Base-by-base conservation (phyloP, 2,888 invertebrate species). In the Habrosyne pyritoides region DNA sequence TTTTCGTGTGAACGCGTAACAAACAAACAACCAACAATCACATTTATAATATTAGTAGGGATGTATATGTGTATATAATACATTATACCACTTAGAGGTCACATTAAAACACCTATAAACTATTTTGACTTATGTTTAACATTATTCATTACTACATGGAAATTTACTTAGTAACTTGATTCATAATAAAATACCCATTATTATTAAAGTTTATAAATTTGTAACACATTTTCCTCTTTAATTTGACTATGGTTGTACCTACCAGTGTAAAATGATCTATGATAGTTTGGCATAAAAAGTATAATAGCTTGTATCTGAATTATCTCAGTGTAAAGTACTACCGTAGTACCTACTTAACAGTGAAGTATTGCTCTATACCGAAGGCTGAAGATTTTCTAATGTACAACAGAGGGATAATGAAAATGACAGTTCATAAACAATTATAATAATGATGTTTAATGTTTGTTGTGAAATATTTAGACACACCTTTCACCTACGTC, bases 381-480 rank as follows among this genome's bases (percentile, higher is more conserved):
- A 42, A 18, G 18, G 14, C 14, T 8, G 8, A 18, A 8, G 6
- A 50, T 21, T 50, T 50, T 30, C 50, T 28, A 30, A 28, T 49
- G 18, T 49, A 28, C 28, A 49, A 28, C 26, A 49, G 7, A 28
- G 8, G n/a, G 12, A 2, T 28, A 28, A 49, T 49, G 49, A 22
- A 49, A 26, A 49, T 18, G 49, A 28, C 49, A 28, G 21, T 49
- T 8, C 14, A 49, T 28, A 28, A 49, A 49, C 49, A 49, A 49
- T 49, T 49, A 49, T 18, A 49, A 14, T 18, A 28, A 28, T 28
- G 26, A 10, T 10, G 21, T 10, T 10, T 50, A 24, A 28, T 28
- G 28, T 50, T 6, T 28, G 30, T 21, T 50, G 10, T 50, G 18
- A 50, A 50, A 26, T 18, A 50, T 50, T 50, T 18, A 14, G 50